Percentiles rank a stretch among this genome's conserved stretches.
phyloP scores from a whole-genome alignment of 1,140 invertebrate species.

The Maniola jurtina region DNA sequence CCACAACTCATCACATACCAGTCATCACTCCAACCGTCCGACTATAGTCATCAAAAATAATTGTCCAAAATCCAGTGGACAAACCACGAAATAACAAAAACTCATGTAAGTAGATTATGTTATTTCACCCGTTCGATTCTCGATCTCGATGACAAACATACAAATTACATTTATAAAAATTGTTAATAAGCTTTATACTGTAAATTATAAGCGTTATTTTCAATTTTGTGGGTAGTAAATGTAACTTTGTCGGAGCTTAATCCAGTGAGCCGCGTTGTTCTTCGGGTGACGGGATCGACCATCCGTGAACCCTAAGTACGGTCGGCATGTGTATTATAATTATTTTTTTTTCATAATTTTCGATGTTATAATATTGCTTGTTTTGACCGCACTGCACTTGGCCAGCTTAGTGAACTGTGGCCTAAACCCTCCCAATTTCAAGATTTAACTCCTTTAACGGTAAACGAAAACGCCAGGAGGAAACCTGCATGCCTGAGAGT shows the following conservation, averaged over 20 bases:
- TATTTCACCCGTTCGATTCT: constrained; percentile 47
- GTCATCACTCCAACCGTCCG: constrained; percentile 32
- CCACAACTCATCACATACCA: constrained; percentile 31
- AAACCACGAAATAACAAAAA: constrained; percentile 41
- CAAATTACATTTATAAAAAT: constrained; percentile 3
- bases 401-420: too few relatives aligned
- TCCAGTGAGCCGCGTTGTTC: constrained; percentile 45
- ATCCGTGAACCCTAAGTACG: constrained; percentile 53
- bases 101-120: constrained; percentile 51
- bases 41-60: constrained; percentile 50
- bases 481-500: too few relatives aligned
- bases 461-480: too few relatives aligned
- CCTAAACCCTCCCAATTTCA: too few relatives aligned
- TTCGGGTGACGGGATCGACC: constrained; percentile 52
- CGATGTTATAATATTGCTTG: too few relatives aligned
- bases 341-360: too few relatives aligned
- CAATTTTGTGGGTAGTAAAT: constrained; percentile 4
- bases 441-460: too few relatives aligned
- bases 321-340: too few relatives aligned
- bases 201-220: constrained; percentile 29
- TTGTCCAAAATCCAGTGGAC: constrained; percentile 48
- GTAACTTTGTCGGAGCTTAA: constrained; percentile 40
- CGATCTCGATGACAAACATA: constrained; percentile 37
- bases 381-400: too few relatives aligned
- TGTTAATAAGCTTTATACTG: constrained; percentile 27